Evolutionary conservation across 2,797 vertebrate genomes (phyloP).

Genomic region (Manis pentadactyla): DNA sequence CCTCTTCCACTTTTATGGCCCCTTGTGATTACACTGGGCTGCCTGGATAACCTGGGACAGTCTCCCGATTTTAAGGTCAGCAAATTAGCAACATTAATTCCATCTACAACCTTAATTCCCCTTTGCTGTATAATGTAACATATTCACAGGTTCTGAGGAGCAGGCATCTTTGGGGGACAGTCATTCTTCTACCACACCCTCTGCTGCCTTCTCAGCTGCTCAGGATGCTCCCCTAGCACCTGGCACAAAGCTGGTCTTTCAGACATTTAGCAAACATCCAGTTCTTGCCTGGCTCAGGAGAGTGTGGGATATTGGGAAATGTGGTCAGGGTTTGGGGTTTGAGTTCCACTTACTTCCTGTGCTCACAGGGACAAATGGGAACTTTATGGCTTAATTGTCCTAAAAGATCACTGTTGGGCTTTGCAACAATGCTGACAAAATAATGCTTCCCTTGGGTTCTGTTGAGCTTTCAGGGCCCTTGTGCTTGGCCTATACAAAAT

Average conservation of each 20-base stretch:
- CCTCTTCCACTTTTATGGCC: neutral
- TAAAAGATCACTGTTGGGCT: constrained; percentile 59
- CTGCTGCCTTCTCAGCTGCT: neutral
- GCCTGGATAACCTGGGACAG: neutral
- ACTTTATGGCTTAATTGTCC: constrained; percentile 43
- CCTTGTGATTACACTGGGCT: neutral
- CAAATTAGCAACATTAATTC: neutral
- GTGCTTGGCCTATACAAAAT: neutral
- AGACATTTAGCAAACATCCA: neutral
- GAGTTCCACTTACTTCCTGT: neutral
- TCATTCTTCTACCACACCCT: neutral
- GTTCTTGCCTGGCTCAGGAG: neutral
- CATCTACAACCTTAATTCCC: neutral
- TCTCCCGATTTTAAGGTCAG: neutral
- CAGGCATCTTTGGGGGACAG: neutral
- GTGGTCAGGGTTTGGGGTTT: neutral
- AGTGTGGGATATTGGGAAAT: neutral
- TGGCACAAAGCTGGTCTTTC: neutral
- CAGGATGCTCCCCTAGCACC: neutral
- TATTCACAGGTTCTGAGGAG: neutral
- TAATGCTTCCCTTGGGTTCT: neutral
- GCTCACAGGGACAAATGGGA: neutral
- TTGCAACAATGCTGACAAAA: neutral
- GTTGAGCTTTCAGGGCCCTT: neutral
- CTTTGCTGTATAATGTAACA: neutral